phyloP scores from a whole-genome alignment of 1,140 invertebrate species.

The Forficula auricularia region DNA sequence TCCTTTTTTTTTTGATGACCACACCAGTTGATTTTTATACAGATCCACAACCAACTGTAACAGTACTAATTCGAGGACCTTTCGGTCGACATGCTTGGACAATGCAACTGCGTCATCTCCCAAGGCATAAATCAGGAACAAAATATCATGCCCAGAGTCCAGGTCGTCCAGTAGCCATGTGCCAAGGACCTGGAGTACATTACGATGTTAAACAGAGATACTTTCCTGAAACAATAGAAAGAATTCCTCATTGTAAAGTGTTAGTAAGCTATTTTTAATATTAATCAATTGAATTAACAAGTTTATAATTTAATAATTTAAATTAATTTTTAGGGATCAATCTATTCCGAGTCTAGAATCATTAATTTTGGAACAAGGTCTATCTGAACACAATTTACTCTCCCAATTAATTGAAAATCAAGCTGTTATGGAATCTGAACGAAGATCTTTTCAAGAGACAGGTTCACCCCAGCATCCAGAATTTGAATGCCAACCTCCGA shows the following conservation, averaged over 20 bases:
- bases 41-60: slow-evolving; percentile 40
- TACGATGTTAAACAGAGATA: slow-evolving; percentile 49
- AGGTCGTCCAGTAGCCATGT: slow-evolving; percentile 58
- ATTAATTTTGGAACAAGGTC: slow-evolving; percentile 38
- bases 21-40: neutral
- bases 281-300: neutral
- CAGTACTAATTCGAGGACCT: slow-evolving; percentile 69
- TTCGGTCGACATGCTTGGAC: slow-evolving; percentile 91
- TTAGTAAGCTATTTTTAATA: slow-evolving; percentile 26
- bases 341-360: slow-evolving; percentile 63
- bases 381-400: slow-evolving; percentile 33
- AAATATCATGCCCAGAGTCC: slow-evolving; percentile 51
- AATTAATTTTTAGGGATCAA: slow-evolving; percentile 41
- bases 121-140: slow-evolving; percentile 55
- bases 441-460: slow-evolving; percentile 31
- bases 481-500: slow-evolving; percentile 62
- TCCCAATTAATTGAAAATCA: slow-evolving; percentile 36
- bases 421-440: slow-evolving; percentile 26
- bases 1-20: no score
- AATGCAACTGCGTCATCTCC: slow-evolving; percentile 67
- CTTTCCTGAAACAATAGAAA: slow-evolving; percentile 68
- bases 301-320: slow-evolving; percentile 1
- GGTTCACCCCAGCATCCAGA: slow-evolving; percentile 18
- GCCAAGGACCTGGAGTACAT: slow-evolving; percentile 31
- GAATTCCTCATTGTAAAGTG: slow-evolving; percentile 63